Evolutionary conservation across 64 coral and sea anemone genomes (phyloP).

Genomic region (Catalaphyllia jardinei): DNA sequence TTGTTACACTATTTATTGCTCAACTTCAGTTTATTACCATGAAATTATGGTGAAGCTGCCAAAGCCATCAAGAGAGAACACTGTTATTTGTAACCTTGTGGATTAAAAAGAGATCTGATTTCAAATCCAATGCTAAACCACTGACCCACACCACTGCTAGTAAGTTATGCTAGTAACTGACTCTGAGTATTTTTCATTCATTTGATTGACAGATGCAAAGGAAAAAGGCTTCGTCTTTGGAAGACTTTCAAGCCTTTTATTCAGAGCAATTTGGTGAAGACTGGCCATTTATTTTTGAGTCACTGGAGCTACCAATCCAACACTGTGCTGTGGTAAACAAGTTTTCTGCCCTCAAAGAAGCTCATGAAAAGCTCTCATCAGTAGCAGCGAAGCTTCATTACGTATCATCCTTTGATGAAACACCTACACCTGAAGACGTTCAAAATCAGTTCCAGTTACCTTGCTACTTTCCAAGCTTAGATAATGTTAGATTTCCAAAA

Average conservation of each 20-base stretch:
- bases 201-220: slow-evolving; percentile 16
- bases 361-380: slow-evolving; percentile 28
- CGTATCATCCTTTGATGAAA: neutral
- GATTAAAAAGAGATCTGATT: too few species aligned
- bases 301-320: slow-evolving; percentile 41
- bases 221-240: slow-evolving; percentile 14
- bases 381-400: neutral
- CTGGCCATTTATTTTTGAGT: slow-evolving; percentile 58
- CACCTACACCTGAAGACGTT: neutral
- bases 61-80: too few species aligned
- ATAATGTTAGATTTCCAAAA: slow-evolving; percentile 34
- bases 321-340: slow-evolving; percentile 81
- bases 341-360: slow-evolving; percentile 33
- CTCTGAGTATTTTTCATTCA: neutral
- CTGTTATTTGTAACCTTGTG: too few species aligned
- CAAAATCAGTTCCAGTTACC: slow-evolving; percentile 1
- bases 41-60: too few species aligned
- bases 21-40: too few species aligned
- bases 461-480: slow-evolving; percentile 6
- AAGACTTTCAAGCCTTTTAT: slow-evolving; percentile 52
- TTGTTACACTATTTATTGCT: too few species aligned
- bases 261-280: slow-evolving; percentile 33
- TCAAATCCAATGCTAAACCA: too few species aligned
- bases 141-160: too few species aligned
- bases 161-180: neutral